Base-by-base conservation (phyloP, 2,113 vertebrate species). In the Pycnonotus jocosus region DNA sequence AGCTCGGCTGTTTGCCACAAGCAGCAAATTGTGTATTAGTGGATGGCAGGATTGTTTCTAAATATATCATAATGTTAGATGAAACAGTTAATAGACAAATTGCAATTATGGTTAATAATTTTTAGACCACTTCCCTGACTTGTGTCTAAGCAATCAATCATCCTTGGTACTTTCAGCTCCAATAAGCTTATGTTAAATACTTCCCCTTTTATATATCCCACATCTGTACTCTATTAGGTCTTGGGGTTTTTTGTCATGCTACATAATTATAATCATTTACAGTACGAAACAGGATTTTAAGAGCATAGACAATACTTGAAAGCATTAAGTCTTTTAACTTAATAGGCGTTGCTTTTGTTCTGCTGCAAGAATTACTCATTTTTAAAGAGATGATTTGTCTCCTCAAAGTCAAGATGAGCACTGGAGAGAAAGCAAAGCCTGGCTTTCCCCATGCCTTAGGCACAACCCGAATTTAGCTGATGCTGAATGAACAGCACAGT, bases 61-160 rank as follows among this genome's bases (percentile, higher is more conserved):
- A 95, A 85, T 88, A 69, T 74, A 92, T 51, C 64, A 35, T 33
- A 38, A 38, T 57, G 66, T 69, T 91, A 87, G 73, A 84, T 77
- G 30, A 90, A 96, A 95, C 3, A 4, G 40, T 91, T 94, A 91
- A 94, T 80, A 89, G 84, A 50, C 72, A 90, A 93, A 94, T 94
- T 96, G 81, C 54, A 92, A 92, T 93, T 90, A 90, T 81, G 93
- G 92, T 95, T 96, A 95, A 92, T 96, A 88, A 89, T 95, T 95
- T 89, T 96, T 92, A 95, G 86, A 85, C 84, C 71, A 58, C 42
- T 92, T 95, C 58, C 50, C 81, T 54, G 78, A 44, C 78, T 90
- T 87, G 42, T 69, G 74, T 88, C 87, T 85, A 42, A 76, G 50
- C 71, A 80, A 94, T 91, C 58, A 87, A 77, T 92, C 92, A 88